Percentiles rank a stretch among this genome's conserved stretches.
These are phyloP conservation scores for Eulithis testata DNA, from an alignment of 2,888 invertebrate species.

Conservation along the genomic window DNA sequence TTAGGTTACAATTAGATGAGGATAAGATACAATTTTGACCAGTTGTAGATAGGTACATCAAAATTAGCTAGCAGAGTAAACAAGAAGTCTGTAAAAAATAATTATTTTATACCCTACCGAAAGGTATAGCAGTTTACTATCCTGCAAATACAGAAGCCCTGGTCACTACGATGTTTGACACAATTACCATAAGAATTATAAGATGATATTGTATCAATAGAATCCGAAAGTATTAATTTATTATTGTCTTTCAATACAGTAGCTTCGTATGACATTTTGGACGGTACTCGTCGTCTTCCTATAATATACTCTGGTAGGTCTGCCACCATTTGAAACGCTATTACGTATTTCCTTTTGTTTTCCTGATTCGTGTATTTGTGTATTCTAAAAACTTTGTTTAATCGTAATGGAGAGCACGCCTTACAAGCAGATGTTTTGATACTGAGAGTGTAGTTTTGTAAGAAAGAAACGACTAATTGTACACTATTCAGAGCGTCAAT, in stretches of 20 bases:
- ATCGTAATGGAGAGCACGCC: slow-evolving; percentile 77
- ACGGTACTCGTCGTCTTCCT: slow-evolving; percentile 29
- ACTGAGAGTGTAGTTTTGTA: slow-evolving; percentile 48
- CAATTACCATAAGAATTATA: slow-evolving; percentile 59
- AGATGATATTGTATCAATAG: slow-evolving; percentile 71
- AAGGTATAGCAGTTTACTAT: slow-evolving; percentile 1
- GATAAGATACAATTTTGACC: too few relatives aligned
- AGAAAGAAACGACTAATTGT: slow-evolving; percentile 61
- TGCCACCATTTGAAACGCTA: slow-evolving; percentile 82
- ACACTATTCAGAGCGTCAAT: slow-evolving; percentile 72
- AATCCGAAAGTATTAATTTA: slow-evolving; percentile 75
- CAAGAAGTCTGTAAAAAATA: background rate
- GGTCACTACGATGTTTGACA: slow-evolving; percentile 41
- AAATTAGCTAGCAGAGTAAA: too few relatives aligned
- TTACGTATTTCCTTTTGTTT: slow-evolving; percentile 77
- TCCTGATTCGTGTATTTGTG: slow-evolving; percentile 64
- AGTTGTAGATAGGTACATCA: too few relatives aligned
- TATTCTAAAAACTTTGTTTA: slow-evolving; percentile 76
- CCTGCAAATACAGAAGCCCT: slow-evolving; percentile 10
- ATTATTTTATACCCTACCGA: background rate
- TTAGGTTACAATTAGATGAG: too few relatives aligned
- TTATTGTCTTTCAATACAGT: slow-evolving; percentile 79
- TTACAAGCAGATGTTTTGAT: slow-evolving; percentile 58
- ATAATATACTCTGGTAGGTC: background rate
- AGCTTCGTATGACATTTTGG: slow-evolving; percentile 86